Evolutionary conservation across 2,113 vertebrate genomes (phyloP).

Genomic region (Pygoscelis antarcticus): DNA sequence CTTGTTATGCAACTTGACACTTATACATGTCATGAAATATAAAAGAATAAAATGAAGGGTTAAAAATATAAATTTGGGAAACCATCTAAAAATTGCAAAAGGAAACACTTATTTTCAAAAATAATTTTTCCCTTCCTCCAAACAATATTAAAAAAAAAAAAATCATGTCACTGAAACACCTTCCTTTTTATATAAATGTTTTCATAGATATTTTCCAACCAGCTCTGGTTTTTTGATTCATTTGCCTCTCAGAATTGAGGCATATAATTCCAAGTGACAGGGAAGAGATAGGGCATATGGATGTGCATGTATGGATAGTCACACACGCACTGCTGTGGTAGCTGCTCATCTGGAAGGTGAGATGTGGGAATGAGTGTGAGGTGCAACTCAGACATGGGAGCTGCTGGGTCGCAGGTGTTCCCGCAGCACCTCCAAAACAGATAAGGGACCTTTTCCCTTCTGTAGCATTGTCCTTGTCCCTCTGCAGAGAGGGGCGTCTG

Average conservation of each 20-base stretch:
- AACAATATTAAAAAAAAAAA: neutral
- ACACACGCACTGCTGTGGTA: fast-evolving
- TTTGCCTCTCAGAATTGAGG: slow-evolving; percentile 12
- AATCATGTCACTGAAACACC: neutral
- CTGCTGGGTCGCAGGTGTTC: neutral
- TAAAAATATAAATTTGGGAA: slow-evolving; percentile 20
- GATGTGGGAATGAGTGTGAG: neutral
- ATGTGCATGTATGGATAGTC: fast-evolving
- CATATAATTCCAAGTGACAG: neutral
- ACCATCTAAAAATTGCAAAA: neutral
- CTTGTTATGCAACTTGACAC: neutral
- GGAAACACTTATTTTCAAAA: neutral
- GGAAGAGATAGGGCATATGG: neutral
- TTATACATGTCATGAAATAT: neutral
- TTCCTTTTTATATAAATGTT: neutral
- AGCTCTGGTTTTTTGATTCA: neutral
- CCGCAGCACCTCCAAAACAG: neutral
- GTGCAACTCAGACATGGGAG: neutral
- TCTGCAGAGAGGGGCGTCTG: neutral
- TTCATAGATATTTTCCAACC: neutral
- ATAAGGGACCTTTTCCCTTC: neutral
- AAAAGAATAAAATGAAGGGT: neutral
- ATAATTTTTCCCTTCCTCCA: neutral
- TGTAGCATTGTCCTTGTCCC: neutral
- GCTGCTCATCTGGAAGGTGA: neutral